Conservation (phyloP, 2,113 vertebrate species). For the Ia io region DNA sequence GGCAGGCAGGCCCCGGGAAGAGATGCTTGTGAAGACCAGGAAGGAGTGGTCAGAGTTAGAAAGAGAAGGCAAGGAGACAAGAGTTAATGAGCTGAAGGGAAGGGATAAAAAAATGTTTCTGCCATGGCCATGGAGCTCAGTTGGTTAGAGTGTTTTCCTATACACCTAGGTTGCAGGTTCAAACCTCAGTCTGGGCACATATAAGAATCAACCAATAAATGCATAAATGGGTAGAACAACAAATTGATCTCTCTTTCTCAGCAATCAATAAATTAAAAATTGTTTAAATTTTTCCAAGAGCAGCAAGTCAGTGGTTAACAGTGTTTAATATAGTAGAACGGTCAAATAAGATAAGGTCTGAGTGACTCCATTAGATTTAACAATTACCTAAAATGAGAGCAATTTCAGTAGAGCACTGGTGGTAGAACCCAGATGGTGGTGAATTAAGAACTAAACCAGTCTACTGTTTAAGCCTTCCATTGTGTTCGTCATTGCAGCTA, state of each 20-base stretch:
- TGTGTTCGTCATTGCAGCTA: no score
- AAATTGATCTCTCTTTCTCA: background rate
- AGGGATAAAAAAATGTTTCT: background rate
- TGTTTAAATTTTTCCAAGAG: background rate
- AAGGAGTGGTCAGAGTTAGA: background rate
- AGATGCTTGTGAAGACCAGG: slow-evolving; percentile 4
- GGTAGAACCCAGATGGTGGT: background rate
- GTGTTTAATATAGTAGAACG: slow-evolving; percentile 32
- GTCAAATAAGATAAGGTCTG: slow-evolving; percentile 38
- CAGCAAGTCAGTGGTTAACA: slow-evolving; percentile 10
- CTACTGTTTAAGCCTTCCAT: no score
- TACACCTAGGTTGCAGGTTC: no score
- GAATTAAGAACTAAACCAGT: background rate
- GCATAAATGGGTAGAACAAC: no score
- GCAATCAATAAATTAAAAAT: background rate
- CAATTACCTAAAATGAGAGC: slow-evolving; percentile 15
- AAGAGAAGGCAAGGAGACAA: slow-evolving; percentile 3
- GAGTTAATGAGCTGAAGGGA: slow-evolving; percentile 29
- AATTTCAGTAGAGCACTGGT: background rate
- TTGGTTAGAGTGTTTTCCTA: background rate
- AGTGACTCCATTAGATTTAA: background rate
- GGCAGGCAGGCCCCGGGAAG: background rate
- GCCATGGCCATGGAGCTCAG: background rate
- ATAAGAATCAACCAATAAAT: no score
- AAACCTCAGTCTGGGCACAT: no score